These are phyloP conservation scores for Thymelicus sylvestris DNA, from an alignment of 2,888 invertebrate species.

Conservation along the genomic window DNA sequence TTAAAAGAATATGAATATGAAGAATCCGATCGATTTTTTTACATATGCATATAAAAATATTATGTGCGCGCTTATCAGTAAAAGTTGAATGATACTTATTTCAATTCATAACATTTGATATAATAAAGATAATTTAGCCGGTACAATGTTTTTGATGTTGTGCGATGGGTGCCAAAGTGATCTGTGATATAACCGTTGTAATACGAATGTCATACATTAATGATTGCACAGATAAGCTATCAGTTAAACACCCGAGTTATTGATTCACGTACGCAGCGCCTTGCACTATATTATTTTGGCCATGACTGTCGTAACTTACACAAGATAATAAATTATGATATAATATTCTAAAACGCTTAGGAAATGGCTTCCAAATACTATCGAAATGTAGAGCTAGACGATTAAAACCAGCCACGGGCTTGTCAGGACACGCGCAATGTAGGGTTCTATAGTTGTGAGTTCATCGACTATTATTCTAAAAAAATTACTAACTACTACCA, in stretches of 20 bases:
- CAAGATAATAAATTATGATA: too few relatives aligned
- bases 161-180: constrained; percentile 8
- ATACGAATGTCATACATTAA: constrained; percentile 14
- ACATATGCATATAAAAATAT: too few relatives aligned
- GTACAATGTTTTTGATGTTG: constrained; percentile 16
- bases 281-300: too few relatives aligned
- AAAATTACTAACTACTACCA: neutral
- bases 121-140: neutral
- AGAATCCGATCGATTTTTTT: too few relatives aligned
- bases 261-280: constrained; percentile 2
- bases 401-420: too few relatives aligned
- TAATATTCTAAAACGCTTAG: too few relatives aligned
- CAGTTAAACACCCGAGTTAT: constrained; percentile 18
- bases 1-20: too few relatives aligned
- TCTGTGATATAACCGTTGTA: constrained; percentile 16
- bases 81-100: constrained; percentile 7
- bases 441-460: too few relatives aligned
- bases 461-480: neutral
- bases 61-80: neutral
- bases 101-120: neutral
- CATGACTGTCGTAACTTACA: too few relatives aligned
- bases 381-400: too few relatives aligned
- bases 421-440: too few relatives aligned
- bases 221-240: constrained; percentile 17
- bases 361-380: too few relatives aligned